Base-by-base conservation (phyloP, 2,888 invertebrate genomes). In the Thereva unica region DNA sequence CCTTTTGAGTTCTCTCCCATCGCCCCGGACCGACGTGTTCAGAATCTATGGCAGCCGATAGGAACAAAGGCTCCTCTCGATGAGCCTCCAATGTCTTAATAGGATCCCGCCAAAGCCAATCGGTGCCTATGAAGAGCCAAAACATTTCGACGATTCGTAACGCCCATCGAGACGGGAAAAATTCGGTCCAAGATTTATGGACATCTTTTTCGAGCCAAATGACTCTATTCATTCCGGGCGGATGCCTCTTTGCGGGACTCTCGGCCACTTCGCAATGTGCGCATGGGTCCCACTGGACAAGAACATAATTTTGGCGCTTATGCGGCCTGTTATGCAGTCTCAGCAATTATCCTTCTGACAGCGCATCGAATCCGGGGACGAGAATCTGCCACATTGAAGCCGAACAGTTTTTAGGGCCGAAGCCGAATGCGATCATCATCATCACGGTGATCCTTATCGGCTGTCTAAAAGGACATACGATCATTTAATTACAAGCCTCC, bases 121-220 rank as follows among this genome's bases (percentile, higher is more conserved):
- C 71, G 72, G 71, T 69, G 71, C 69, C 69, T 70, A 70, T 71
- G 71, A 72, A 72, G 71, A 70, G 71, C 72, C 71, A 72, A 72
- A 72, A 71, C 71, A 71, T 50, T 72, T 72, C 71, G 71, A 69
- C 71, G 67, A 72, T 72, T 71, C 70, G 71, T 70, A 70, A 72
- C 72, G 72, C 72, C 72, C 71, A 72, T 72, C 72, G 70, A 42
- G 69, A 67, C 69, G 64, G 63, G 66, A 70, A 66, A 68, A 67
- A 66, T 64, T 68, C 64, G 56, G 57, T 6, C 59, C 50, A 71
- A 72, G 70, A 72, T 72, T 70, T 71, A 71, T 69, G 67, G 40
- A 64, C 56, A 41, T 44, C 37, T 53, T 23, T 40, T 37, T 45
- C 37, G 12, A 9, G 8, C 44, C 45, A 59, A 59, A 59, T 59